phyloP scores from a whole-genome alignment of 2,797 vertebrate species.

The Fistularia commersonii region DNA sequence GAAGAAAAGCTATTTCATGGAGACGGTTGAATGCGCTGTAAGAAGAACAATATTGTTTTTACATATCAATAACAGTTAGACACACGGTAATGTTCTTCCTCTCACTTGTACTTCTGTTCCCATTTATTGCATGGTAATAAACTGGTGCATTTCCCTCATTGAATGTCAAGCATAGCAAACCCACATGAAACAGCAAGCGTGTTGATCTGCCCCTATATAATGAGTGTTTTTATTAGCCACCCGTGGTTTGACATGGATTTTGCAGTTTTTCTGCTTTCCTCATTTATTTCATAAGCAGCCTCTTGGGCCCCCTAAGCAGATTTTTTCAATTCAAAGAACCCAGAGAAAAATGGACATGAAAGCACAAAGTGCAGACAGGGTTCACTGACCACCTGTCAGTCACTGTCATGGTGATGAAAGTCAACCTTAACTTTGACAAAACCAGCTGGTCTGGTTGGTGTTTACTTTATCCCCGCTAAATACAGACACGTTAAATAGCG shows the following conservation, averaged over 20 bases:
- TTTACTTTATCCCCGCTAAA: constrained; percentile 10
- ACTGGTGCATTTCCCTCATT: background rate
- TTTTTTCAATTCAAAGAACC: constrained; percentile 6
- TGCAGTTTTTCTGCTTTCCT: constrained; percentile 1
- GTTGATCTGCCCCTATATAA: no score
- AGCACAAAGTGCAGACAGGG: background rate
- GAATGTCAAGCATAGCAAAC: background rate
- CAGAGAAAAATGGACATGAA: constrained; percentile 14
- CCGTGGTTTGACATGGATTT: no score
- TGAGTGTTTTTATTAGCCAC: no score
- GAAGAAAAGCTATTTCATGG: background rate
- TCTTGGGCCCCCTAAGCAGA: constrained; percentile 1
- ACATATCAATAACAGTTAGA: no score
- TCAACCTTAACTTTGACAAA: constrained; percentile 28
- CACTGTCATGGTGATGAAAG: constrained; percentile 26
- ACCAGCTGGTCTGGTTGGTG: constrained; percentile 55
- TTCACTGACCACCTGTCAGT: constrained; percentile 21
- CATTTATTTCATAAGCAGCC: background rate
- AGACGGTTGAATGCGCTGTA: background rate
- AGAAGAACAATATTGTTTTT: constrained; percentile 23
- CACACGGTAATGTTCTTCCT: constrained; percentile 19
- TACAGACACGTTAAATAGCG: background rate
- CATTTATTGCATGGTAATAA: constrained; percentile 10
- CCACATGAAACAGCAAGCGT: background rate
- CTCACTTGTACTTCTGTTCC: constrained; percentile 33